A percentile compares a stretch with the other conserved stretches of the same genome.
Evolutionary conservation across 2,888 invertebrate genomes (phyloP).

Genomic region (Cistogaster globosa): DNA sequence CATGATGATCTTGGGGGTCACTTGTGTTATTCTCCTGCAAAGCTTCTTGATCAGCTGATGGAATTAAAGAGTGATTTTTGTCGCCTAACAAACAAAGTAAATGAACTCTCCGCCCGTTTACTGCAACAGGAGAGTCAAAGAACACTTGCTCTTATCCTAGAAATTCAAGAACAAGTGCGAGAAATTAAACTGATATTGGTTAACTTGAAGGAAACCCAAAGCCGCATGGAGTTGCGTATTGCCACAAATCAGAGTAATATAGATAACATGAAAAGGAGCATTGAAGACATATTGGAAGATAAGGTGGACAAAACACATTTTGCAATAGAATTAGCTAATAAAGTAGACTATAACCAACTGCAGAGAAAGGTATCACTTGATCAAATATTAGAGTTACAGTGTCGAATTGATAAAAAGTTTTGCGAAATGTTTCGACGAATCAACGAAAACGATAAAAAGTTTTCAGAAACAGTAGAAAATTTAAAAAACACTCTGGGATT

Average conservation of each 20-base stretch:
- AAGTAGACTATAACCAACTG: constrained; percentile 88
- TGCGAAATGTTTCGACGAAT: constrained; percentile 76
- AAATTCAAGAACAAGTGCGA: constrained; percentile 74
- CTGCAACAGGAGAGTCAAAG: constrained; percentile 76
- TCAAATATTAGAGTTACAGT: constrained; percentile 86
- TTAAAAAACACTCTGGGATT: constrained; percentile 87
- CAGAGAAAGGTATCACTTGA: constrained; percentile 89
- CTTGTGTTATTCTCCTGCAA: constrained; percentile 77
- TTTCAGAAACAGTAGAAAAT: constrained; percentile 85
- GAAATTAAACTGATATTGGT: constrained; percentile 71
- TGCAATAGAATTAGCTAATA: constrained; percentile 88
- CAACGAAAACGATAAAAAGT: constrained; percentile 77
- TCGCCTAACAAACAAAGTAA: constrained; percentile 77
- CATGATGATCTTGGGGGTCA: constrained; percentile 73
- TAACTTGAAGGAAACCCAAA: constrained; percentile 72
- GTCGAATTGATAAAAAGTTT: constrained; percentile 77
- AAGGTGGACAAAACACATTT: constrained; percentile 89
- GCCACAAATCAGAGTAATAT: constrained; percentile 44
- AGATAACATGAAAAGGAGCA: constrained; percentile 70
- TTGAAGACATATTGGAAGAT: constrained; percentile 84
- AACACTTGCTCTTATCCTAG: constrained; percentile 72
- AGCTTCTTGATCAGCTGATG: constrained; percentile 77
- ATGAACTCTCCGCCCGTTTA: constrained; percentile 76
- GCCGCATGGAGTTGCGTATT: constrained; percentile 63
- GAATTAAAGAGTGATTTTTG: constrained; percentile 78